Conservation (phyloP, 2,113 vertebrate genomes). For the Stegastes partitus region DNA sequence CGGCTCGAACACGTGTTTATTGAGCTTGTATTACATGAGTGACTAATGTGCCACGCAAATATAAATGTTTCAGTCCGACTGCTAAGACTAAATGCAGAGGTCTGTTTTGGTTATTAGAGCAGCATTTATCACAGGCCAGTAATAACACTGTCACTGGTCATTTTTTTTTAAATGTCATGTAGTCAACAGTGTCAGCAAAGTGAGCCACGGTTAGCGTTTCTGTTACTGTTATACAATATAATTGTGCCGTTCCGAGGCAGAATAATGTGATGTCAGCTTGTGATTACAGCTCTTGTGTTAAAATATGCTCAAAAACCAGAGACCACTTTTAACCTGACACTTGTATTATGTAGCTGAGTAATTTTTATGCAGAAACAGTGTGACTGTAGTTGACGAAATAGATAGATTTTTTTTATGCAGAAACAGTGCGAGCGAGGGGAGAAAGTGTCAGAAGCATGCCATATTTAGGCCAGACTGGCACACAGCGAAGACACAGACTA, state of each 20-base stretch:
- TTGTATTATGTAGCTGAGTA: conserved; percentile 13
- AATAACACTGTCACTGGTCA: conserved; percentile 13
- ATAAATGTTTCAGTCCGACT: conserved; percentile 4
- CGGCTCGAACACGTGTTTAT: background rate
- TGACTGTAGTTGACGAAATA: conserved; percentile 8
- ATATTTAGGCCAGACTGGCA: conserved; percentile 76
- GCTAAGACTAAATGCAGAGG: conserved; percentile 1
- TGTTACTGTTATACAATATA: conserved; percentile 16
- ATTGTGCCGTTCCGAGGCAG: conserved; percentile 5
- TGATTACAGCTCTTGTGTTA: conserved; percentile 28
- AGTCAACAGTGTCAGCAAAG: conserved; percentile 6
- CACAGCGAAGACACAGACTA: conserved; percentile 55
- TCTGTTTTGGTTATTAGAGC: conserved; percentile 1
- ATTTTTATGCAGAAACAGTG: conserved; percentile 23
- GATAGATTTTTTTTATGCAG: conserved; percentile 9
- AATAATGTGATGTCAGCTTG: conserved; percentile 25
- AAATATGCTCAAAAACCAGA: conserved; percentile 37
- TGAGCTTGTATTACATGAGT: background rate
- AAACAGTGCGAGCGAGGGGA: conserved; percentile 7
- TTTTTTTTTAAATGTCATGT: conserved; percentile 16
- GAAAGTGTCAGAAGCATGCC: conserved; percentile 68
- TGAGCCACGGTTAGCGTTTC: conserved; percentile 12
- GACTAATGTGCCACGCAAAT: background rate
- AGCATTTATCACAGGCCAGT: conserved; percentile 21
- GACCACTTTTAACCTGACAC: conserved; percentile 25